Conservation (phyloP, 2,113 vertebrate species). For the Callionymus lyra region DNA sequence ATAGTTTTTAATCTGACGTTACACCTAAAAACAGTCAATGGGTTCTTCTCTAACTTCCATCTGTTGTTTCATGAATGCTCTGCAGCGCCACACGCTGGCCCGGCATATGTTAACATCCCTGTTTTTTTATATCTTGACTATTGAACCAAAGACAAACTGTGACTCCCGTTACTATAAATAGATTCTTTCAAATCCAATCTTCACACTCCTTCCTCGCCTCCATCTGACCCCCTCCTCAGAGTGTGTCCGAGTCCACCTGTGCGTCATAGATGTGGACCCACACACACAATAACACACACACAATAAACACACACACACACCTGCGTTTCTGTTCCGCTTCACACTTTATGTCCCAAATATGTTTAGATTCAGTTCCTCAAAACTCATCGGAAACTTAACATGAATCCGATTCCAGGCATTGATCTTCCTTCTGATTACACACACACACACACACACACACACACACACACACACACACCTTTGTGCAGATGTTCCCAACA, state of each 20-base stretch:
- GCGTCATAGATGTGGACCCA: constrained; percentile 28
- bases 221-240: no score
- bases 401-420: background rate
- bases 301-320: constrained; percentile 5
- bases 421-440: background rate
- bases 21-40: no score
- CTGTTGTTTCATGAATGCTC: no score
- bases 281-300: constrained; percentile 15
- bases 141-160: no score
- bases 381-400: background rate
- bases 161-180: no score
- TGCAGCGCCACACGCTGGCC: no score
- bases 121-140: no score
- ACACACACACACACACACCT: constrained; percentile 8
- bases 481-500: constrained; percentile 27
- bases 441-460: constrained; percentile 8
- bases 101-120: no score
- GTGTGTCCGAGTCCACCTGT: constrained; percentile 25
- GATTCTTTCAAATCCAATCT: constrained; percentile 4
- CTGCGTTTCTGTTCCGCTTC: constrained; percentile 7
- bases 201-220: constrained; percentile 3
- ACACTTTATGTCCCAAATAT: constrained; percentile 16
- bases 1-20: no score
- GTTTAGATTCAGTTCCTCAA: constrained; percentile 15
- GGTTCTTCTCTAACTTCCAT: no score